Evolutionary conservation across 2,888 invertebrate species (phyloP), one percentile per base, ranked within the genome.

Genomic region (Rotaria sp.): DNA sequence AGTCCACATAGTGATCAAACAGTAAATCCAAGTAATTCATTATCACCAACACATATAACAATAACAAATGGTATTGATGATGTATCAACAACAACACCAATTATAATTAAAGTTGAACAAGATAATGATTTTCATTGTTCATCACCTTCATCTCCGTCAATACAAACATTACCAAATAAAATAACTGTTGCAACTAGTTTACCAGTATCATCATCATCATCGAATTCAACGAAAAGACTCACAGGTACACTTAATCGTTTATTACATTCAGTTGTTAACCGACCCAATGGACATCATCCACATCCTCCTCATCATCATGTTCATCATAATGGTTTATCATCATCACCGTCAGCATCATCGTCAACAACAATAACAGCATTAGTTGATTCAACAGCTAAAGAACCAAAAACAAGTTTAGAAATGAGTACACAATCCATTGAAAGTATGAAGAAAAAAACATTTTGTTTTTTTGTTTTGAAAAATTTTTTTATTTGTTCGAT

Each of bases 341-440:
- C 80, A 21, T 45, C 80, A n/a, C 26, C 80, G n/a, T 26, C 80
- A 80, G 45, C 80, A 45, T 45, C 80, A 15, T 24, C 38, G 41
- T 24, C 74, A 74, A 38, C 74, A 38, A 80, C 80, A 35, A 35
- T 21, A 67, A 35, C 30, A 21, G 21, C 45, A 45, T 26, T 26
- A 45, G 80, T n/a, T 80, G 45, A 41, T 45, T 45, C 80, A 80
- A 26, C 11, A 24, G 26, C 45, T n/a, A 80, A 45, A 45, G 80
- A 80, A 45, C 45, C 41, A 15, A 45, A 80, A 45, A 45, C 26
- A 45, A 80, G n/a, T n/a, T n/a, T 45, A n/a, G 80, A 80, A 80
- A 80, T 45, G 41, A 80, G 45, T n/a, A 80, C 80, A 80, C 80
- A 80, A 80, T 80, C 80, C 10, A 45, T 80, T 80, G 80, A 80